Conservation (phyloP, 2,797 vertebrate species). For the Heteromormyrus szaboi region DNA sequence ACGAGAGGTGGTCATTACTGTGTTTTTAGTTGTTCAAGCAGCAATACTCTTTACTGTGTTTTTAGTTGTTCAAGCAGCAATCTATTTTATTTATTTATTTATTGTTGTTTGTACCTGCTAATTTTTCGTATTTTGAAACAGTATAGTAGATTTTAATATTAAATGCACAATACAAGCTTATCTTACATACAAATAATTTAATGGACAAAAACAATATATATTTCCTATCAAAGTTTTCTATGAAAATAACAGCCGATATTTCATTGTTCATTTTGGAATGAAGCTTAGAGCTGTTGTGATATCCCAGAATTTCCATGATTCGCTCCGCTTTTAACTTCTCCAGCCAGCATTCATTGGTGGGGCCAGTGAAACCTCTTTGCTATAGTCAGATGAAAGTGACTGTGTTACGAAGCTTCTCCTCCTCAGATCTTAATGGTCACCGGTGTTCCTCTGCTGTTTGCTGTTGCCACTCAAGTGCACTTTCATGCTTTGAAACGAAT, state of each 20-base stretch:
- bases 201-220: not conserved
- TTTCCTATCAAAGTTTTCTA: not conserved
- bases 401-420: not conserved
- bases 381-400: not conserved
- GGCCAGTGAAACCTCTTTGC: not conserved
- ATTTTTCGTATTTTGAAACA: not conserved
- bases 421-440: not conserved
- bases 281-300: not conserved
- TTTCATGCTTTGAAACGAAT: constrained; percentile 2
- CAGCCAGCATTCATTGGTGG: not conserved
- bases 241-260: not conserved
- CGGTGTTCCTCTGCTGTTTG: not conserved
- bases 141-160: not conserved
- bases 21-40: not conserved
- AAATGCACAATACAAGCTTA: not conserved
- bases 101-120: not conserved
- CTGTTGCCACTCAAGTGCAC: constrained; percentile 12
- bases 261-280: not conserved
- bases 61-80: not conserved
- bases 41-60: not conserved
- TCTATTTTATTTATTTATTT: not conserved
- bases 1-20: not conserved
- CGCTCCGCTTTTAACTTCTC: not conserved
- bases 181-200: not conserved
- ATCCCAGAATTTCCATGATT: not conserved